Base-by-base conservation (phyloP, 64 coral and sea anemone genomes). In the Pachyseris speciosa region DNA sequence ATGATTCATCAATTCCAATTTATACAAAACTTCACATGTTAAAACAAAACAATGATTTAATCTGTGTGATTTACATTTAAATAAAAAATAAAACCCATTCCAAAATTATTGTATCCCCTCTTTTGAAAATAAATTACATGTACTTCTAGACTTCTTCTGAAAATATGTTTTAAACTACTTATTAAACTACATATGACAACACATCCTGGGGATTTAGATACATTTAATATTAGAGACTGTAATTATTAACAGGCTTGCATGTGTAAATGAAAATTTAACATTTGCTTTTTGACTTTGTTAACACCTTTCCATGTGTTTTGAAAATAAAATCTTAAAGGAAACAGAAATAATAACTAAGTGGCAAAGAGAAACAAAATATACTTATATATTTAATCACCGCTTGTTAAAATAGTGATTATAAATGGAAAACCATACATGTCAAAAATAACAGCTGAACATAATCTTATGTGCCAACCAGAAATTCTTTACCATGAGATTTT, bases 1-100 rank as follows among this genome's bases (percentile, higher is more conserved):
- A 76, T 76, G 42, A 76, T 17, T 76, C 44, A 50, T 76, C 43
- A 17, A 20, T 19, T 17, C 26, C 10, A 64, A 64, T 64, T 43
- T 13, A 76, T 50, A 76, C 73, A 76, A 76, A 76, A 51, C 8
- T 32, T 76, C 73, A 76, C 43, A 76, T 76, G 73, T 76, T 74
- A 48, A 48, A 76, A 51, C 11, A 30, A 12, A 76, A 76, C 43
- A 76, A 76, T 33, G 45, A 15, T 4, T 20, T 43, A 26, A 76
- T 45, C 43, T 50, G 27, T 50, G 7, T 51, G 44, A 76, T 76
- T 76, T 48, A 43, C 73, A 76, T 76, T 76, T 51, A 5, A 50
- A 49, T 50, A 19, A 50, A 50, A 50, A 50, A 19, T 43, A 75
- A 75, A 47, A 28, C 7, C 7, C 25, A n/a, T n/a, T 27, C 7